These are phyloP conservation scores for Patella depressa DNA, from an alignment of 2,888 invertebrate genomes.

Conservation along the genomic window DNA sequence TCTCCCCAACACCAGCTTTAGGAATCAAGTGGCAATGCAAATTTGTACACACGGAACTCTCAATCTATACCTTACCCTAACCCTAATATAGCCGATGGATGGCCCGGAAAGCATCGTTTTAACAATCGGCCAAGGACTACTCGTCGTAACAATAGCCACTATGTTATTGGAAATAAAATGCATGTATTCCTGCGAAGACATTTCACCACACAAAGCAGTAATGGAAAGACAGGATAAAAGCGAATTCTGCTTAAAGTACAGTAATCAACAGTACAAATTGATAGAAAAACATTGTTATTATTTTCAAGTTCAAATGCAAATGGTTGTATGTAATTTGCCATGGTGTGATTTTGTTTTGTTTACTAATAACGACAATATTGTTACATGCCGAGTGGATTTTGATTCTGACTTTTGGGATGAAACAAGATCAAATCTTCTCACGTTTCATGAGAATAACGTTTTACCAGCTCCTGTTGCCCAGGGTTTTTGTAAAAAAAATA, in stretches of 20 bases:
- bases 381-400: conserved; percentile 10
- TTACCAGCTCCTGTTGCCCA: conserved; percentile 23
- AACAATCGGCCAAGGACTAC: no score
- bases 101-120: no score
- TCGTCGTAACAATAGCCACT: no score
- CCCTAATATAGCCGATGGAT: no score
- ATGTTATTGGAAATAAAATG: conserved; percentile 20
- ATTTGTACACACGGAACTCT: no score
- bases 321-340: conserved; percentile 13
- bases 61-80: no score
- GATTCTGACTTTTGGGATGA: conserved; percentile 12
- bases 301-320: conserved; percentile 23
- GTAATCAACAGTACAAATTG: background rate
- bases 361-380: background rate
- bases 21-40: no score
- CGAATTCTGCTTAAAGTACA: background rate
- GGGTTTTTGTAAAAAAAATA: no score
- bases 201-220: conserved; percentile 10
- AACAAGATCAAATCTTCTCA: conserved; percentile 1
- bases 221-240: background rate
- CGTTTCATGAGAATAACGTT: conserved; percentile 14
- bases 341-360: conserved; percentile 26
- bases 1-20: no score
- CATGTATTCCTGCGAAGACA: background rate
- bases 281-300: conserved; percentile 19